Base-by-base conservation (phyloP, 2,888 invertebrate genomes). In the Drosophila subquinaria region DNA sequence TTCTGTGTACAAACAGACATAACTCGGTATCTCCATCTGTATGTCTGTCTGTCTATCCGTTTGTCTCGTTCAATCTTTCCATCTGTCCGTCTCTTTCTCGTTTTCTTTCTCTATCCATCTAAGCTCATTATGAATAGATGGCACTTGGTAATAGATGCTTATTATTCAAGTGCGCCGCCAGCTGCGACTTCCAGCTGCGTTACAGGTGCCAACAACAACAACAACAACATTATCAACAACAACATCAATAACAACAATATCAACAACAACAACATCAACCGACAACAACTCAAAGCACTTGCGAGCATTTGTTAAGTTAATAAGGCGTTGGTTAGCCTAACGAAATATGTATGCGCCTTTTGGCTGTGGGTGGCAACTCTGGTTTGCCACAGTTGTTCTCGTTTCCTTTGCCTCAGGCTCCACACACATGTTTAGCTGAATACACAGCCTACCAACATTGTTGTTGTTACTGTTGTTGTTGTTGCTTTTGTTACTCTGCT, bases 91-190 rank as follows among this genome's bases (percentile, higher is more conserved):
- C 10, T 38, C 23, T 43, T 3, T 55, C 17, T 17, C 13, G 13
- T 9, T n/a, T 11, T 27, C 38, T 4, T 10, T 47, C 23, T 76
- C 40, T 48, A 59, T 51, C 48, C 50, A 71, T 71, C 67, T 73
- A 73, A 69, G 62, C 76, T 65, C 61, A 67, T 69, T 65, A 69
- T 61, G 35, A 23, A 42, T 47, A 59, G 42, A 59, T 79, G 56
- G 35, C 56, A 70, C 60, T 70, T 70, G 88, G 77, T 88, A 85
- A 85, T 88, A 85, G 74, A 72, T 63, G 80, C 73, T 79, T 79
- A 82, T 85, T 83, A 83, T 88, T 88, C 82, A 85, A 79, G 88
- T 76, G 71, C 60, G 69, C 66, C 59, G 76, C 69, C 82, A 82
- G 72, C 66, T 81, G 87, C 48, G 81, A 45, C 76, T 56, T 10